Percentiles rank a stretch among this genome's conserved stretches.
These are phyloP conservation scores for Cathartes aura DNA, from an alignment of 2,113 vertebrate species.

Conservation along the genomic window DNA sequence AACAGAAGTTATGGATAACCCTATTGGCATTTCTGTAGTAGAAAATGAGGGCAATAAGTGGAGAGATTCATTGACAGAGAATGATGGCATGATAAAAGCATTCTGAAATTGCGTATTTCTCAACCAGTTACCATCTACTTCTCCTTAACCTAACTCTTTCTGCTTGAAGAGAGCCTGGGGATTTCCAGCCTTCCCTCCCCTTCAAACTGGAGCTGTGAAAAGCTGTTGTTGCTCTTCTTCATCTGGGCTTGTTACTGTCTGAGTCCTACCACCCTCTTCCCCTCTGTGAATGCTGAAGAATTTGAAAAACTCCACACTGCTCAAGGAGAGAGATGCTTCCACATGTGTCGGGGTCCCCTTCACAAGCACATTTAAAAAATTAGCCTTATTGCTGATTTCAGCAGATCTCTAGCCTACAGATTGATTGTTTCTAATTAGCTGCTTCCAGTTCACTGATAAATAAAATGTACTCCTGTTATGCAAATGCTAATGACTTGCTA, in stretches of 20 bases:
- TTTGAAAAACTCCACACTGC: neutral
- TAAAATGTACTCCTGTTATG: neutral
- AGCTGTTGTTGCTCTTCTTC: neutral
- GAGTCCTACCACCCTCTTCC: neutral
- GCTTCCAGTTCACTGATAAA: neutral
- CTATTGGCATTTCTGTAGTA: neutral
- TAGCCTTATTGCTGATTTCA: neutral
- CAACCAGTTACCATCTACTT: neutral
- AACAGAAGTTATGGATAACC: neutral
- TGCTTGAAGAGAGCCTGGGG: neutral
- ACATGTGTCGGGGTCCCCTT: neutral
- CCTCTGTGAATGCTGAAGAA: neutral
- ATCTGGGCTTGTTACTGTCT: neutral
- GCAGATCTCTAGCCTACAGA: neutral
- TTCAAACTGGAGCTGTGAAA: neutral
- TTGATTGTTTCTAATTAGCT: neutral
- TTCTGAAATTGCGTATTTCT: neutral
- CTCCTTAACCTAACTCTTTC: neutral
- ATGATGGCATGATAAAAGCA: neutral
- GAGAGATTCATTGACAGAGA: neutral
- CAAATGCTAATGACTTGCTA: neutral
- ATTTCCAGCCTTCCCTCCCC: neutral
- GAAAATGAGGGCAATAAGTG: neutral
- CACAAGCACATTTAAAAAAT: neutral
- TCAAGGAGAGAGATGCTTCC: neutral